Conservation (phyloP, 2,113 vertebrate genomes). For the Meles meles region DNA sequence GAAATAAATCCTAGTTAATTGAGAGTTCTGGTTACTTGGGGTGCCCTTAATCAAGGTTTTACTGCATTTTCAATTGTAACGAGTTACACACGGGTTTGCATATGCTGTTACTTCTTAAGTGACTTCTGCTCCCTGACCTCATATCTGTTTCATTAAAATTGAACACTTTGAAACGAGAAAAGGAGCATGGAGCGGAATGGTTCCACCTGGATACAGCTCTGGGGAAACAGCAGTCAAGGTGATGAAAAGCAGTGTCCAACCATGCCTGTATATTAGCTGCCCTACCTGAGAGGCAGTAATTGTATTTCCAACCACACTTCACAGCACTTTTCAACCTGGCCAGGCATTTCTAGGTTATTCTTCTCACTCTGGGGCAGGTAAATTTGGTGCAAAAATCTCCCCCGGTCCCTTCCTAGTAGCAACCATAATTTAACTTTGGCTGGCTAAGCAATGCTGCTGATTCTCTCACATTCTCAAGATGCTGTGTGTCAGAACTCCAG, state of each 20-base stretch:
- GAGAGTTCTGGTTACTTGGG: conserved; percentile 57
- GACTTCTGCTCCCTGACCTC: conserved; percentile 69
- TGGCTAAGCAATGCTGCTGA: not conserved
- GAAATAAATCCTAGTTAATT: conserved; percentile 63
- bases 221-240: conserved; percentile 42
- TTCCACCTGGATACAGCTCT: conserved; percentile 53
- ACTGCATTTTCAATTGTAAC: conserved; percentile 31
- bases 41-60: conserved; percentile 49
- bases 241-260: conserved; percentile 10
- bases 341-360: conserved; percentile 34
- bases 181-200: not conserved
- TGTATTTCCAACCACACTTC: conserved; percentile 11
- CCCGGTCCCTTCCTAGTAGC: not conserved
- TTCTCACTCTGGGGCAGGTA: conserved; percentile 12
- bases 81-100: conserved; percentile 62
- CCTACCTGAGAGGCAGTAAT: not conserved
- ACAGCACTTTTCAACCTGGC: not conserved
- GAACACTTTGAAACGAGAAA: conserved; percentile 42
- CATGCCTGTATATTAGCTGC: not conserved
- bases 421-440: not conserved
- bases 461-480: not conserved
- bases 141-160: conserved; percentile 66
- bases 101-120: conserved; percentile 63
- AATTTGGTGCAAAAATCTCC: conserved; percentile 13
- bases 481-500: not conserved